Evolutionary conservation across 1,140 invertebrate species (phyloP), one percentile per base, ranked within the genome.

Genomic region (Eciton burchellii): DNA sequence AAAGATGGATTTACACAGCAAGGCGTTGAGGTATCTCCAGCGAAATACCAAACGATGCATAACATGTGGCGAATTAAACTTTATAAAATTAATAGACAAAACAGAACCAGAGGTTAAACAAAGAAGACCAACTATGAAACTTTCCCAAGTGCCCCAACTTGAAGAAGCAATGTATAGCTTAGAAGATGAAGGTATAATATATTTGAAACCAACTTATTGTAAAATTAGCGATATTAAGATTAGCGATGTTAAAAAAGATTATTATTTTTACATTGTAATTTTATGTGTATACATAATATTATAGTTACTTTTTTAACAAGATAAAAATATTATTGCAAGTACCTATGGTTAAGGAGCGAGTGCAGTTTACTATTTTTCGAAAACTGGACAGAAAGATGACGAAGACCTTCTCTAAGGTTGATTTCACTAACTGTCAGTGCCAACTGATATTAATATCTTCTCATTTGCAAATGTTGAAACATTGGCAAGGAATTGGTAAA

Each of bases 1-100:
- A 86, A 96, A 95, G 89, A 93, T 95, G n/a, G 95, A 95, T 77
- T 94, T 96, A 86, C 95, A 96, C 72, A 92, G 90, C 3, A 94
- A 94, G 76, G 95, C 95, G 0, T 88, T 96, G 3, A 90, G 94
- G 57, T 96, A 94, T 85, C 85, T 96, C 2, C 94, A 95, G 87
- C 93, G 94, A 43, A 94, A 95, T 86, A 95, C 95, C 0, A 93
- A 92, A 73, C 93, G 94, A 59, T 96, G 95, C 81, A 79, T 70
- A 2, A 85, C 93, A 5, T 96, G 95, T 81, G 95, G 95, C 0
- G 91, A 92, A 45, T 94, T 94, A 21, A 94, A 91, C 29, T 96
- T 96, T 87, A 87, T 87, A 0, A 94, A 91, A 77, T 89, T 95
- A 3, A 85, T 95, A 5, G 95, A 94, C 0, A 83, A 92, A 45